Conservation (phyloP, 2,888 invertebrate species). For the Agrotis puta region DNA sequence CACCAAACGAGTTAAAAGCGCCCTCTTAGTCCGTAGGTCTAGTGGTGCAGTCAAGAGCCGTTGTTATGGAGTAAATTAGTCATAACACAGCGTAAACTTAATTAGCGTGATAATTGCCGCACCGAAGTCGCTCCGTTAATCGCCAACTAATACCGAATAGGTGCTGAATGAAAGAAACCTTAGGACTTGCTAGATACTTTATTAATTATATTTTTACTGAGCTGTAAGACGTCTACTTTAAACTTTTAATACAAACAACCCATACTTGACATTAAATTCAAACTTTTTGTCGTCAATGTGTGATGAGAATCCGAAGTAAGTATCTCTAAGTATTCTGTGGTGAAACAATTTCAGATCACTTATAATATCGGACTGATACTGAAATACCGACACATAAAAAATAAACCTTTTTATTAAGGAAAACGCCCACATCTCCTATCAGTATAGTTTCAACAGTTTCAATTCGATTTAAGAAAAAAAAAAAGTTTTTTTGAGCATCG, state of each 20-base stretch:
- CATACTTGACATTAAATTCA: background rate
- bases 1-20: conserved; percentile 21
- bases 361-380: too few relatives aligned
- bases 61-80: conserved; percentile 86
- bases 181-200: background rate
- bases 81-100: conserved; percentile 84
- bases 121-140: conserved; percentile 66
- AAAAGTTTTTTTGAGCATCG: too few relatives aligned
- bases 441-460: too few relatives aligned
- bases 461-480: too few relatives aligned
- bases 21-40: conserved; percentile 58
- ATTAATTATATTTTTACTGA: background rate
- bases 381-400: too few relatives aligned
- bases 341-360: too few relatives aligned
- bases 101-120: conserved; percentile 85
- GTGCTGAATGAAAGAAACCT: conserved; percentile 27
- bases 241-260: too few relatives aligned
- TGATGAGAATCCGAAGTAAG: too few relatives aligned
- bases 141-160: conserved; percentile 65
- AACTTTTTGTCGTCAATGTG: background rate
- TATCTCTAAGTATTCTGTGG: too few relatives aligned
- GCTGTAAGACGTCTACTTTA: too few relatives aligned
- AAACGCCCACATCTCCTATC: too few relatives aligned
- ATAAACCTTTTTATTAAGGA: too few relatives aligned
- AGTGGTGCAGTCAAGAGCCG: conserved; percentile 68